Percentiles rank a stretch among this genome's conserved stretches.
Conservation (phyloP, 2,888 invertebrate genomes). For the Eilema sororculum region DNA sequence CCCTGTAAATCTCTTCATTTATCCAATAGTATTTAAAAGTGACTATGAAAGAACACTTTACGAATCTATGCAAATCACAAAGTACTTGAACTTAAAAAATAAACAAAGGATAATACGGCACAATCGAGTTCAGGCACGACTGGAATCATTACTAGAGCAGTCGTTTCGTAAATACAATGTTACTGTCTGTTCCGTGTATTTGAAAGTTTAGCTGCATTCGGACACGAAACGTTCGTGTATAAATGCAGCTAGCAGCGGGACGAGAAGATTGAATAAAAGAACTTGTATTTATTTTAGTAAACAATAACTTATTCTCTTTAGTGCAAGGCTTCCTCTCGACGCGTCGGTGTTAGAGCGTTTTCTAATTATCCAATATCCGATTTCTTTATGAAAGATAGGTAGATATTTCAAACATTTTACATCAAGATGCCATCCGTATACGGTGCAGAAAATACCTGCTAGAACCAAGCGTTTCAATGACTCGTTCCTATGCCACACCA, state of each 20-base stretch:
- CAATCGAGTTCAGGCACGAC: conserved; percentile 31
- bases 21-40: conserved; percentile 39
- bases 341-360: no score
- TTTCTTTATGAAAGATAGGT: no score
- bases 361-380: no score
- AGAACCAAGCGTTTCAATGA: no score
- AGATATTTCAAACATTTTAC: no score
- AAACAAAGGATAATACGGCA: conserved; percentile 27
- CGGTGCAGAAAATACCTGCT: no score
- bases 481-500: no score
- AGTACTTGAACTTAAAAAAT: conserved; percentile 37
- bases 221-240: conserved; percentile 47
- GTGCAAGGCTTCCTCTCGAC: not conserved
- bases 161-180: conserved; percentile 56
- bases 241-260: not conserved
- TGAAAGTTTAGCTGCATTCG: conserved; percentile 64
- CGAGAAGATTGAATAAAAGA: conserved; percentile 32
- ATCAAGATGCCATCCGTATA: no score
- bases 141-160: conserved; percentile 31
- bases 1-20: conserved; percentile 43
- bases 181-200: conserved; percentile 59
- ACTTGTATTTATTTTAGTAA: conserved; percentile 28
- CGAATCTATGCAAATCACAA: conserved; percentile 48
- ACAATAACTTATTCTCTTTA: conserved; percentile 24
- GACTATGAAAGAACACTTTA: conserved; percentile 37